These are phyloP conservation scores for Aphaenogaster floridana DNA, from an alignment of 1,140 invertebrate genomes.

Conservation along the genomic window DNA sequence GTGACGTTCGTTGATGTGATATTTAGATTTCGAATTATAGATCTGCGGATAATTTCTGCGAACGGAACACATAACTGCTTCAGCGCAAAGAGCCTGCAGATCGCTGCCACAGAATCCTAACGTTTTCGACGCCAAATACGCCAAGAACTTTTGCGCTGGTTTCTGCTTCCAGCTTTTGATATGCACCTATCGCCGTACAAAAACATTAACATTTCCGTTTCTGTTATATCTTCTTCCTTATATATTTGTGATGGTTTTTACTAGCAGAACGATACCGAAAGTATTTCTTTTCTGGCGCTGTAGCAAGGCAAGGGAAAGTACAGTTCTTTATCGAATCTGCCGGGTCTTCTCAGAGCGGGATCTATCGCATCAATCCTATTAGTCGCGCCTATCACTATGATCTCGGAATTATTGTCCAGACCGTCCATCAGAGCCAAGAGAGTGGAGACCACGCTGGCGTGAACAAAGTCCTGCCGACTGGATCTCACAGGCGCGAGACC, in stretches of 20 bases:
- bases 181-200: slow-evolving; percentile 78
- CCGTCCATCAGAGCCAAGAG: slow-evolving; percentile 93
- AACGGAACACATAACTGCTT: slow-evolving; percentile 85
- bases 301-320: slow-evolving; percentile 86
- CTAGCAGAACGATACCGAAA: slow-evolving; percentile 86
- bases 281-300: slow-evolving; percentile 84
- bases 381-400: slow-evolving; percentile 93
- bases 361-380: slow-evolving; percentile 92
- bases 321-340: slow-evolving; percentile 89
- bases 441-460: slow-evolving; percentile 88
- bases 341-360: slow-evolving; percentile 91
- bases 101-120: slow-evolving; percentile 87
- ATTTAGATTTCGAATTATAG: slow-evolving; percentile 82
- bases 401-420: slow-evolving; percentile 88
- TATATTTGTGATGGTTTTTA: not conserved
- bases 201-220: not conserved
- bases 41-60: slow-evolving; percentile 85
- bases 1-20: slow-evolving; percentile 81
- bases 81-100: slow-evolving; percentile 85
- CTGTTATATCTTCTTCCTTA: not conserved
- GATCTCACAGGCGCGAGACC: slow-evolving; percentile 90
- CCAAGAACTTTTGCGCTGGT: slow-evolving; percentile 82
- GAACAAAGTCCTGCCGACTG: slow-evolving; percentile 89
- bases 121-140: slow-evolving; percentile 84
- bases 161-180: slow-evolving; percentile 84